Percentiles rank a stretch among this genome's conserved stretches.
These are phyloP conservation scores for Hypolimnas misippus DNA, from an alignment of 2,888 invertebrate species.

Conservation along the genomic window DNA sequence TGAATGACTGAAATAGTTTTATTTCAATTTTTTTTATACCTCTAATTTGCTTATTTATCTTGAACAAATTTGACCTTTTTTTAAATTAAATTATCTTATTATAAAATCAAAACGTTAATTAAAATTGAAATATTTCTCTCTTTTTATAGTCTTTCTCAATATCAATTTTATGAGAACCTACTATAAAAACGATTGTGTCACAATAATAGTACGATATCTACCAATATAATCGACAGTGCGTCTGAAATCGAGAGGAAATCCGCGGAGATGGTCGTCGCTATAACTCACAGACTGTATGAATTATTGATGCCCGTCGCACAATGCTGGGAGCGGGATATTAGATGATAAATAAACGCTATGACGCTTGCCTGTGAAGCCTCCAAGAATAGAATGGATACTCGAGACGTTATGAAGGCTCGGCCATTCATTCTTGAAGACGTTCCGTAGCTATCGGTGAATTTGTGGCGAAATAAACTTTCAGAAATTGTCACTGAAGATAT, in stretches of 20 bases:
- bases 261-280: conserved; percentile 60
- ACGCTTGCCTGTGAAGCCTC: conserved; percentile 40
- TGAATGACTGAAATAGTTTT: too few relatives aligned
- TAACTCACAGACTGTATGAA: conserved; percentile 69
- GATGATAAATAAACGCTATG: conserved; percentile 53
- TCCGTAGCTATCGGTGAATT: conserved; percentile 24
- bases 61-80: too few relatives aligned
- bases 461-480: conserved; percentile 28
- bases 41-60: too few relatives aligned
- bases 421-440: conserved; percentile 33
- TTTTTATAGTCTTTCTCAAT: neutral
- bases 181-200: conserved; percentile 22
- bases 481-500: conserved; percentile 20
- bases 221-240: conserved; percentile 34
- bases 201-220: conserved; percentile 31
- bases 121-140: neutral
- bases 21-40: too few relatives aligned
- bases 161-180: neutral
- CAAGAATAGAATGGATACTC: conserved; percentile 43
- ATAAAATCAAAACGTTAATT: neutral
- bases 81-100: neutral
- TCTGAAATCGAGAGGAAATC: conserved; percentile 60
- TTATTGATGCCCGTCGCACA: conserved; percentile 65
- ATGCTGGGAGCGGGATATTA: conserved; percentile 49
- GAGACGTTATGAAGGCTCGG: conserved; percentile 28